phyloP scores from a whole-genome alignment of 2,888 invertebrate genomes.

The Frankliniella intonsa region DNA sequence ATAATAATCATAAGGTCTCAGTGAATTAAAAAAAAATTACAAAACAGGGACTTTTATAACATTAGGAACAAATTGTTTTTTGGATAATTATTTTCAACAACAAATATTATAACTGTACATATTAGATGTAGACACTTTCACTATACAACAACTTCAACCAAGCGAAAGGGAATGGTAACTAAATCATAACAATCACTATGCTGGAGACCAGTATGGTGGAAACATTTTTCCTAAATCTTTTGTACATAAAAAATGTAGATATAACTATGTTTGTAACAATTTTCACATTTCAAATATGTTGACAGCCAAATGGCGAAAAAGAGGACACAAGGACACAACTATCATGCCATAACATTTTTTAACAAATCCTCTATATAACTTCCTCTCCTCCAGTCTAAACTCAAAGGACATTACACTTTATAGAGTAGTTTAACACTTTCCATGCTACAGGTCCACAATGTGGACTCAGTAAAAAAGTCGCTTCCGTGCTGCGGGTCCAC shows the following conservation, averaged over 20 bases:
- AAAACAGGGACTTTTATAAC: conserved; percentile 23
- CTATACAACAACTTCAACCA: conserved; percentile 8
- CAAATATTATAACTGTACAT: conserved; percentile 24
- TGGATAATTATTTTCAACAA: conserved; percentile 5
- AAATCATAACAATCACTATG: conserved; percentile 21
- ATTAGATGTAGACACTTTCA: conserved; percentile 12
- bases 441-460: too few species aligned
- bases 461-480: too few species aligned
- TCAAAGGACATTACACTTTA: too few species aligned
- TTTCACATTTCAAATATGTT: conserved; percentile 5
- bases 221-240: neutral
- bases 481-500: too few species aligned
- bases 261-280: conserved; percentile 8
- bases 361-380: too few species aligned
- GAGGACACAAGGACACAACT: neutral
- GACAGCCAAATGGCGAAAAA: too few species aligned
- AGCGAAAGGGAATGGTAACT: conserved; percentile 20
- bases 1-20: neutral
- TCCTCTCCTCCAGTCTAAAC: too few species aligned
- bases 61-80: conserved; percentile 21
- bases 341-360: neutral
- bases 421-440: too few species aligned
- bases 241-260: conserved; percentile 5
- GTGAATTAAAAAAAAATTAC: neutral
- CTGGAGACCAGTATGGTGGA: conserved; percentile 13